phyloP scores from a whole-genome alignment of 2,797 vertebrate genomes.

The Geotrypetes seraphini region DNA sequence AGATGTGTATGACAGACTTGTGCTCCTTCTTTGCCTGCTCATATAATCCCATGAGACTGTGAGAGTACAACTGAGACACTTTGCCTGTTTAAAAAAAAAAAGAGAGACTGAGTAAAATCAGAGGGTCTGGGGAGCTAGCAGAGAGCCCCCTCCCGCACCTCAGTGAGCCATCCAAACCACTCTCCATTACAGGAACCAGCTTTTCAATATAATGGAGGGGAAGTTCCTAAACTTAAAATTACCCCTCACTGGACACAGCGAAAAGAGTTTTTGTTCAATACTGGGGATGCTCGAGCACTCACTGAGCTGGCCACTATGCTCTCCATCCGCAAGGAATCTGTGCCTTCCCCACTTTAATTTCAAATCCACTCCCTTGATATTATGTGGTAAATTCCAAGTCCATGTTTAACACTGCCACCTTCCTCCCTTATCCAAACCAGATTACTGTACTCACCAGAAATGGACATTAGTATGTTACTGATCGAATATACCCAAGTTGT shows the following conservation, averaged over 20 bases:
- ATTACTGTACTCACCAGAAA: conserved; percentile 69
- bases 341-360: not conserved
- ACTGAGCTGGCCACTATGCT: too few species aligned
- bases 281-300: too few species aligned
- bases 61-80: conserved; percentile 75
- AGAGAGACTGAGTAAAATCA: not conserved
- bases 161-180: too few species aligned
- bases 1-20: conserved; percentile 59
- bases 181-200: too few species aligned
- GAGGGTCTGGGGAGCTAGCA: not conserved
- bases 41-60: conserved; percentile 69
- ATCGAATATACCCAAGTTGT: conserved; percentile 80
- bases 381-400: not conserved
- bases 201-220: too few species aligned
- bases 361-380: accelerated
- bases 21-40: conserved; percentile 71
- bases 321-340: too few species aligned
- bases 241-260: too few species aligned
- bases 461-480: conserved; percentile 74
- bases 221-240: too few species aligned
- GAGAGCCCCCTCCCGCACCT: not conserved
- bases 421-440: not conserved
- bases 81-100: conserved; percentile 56
- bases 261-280: too few species aligned
- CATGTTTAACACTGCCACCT: not conserved